Evolutionary conservation across 2,113 vertebrate genomes (phyloP), one percentile per base, ranked within the genome.

Genomic region (Tautogolabrus adspersus): DNA sequence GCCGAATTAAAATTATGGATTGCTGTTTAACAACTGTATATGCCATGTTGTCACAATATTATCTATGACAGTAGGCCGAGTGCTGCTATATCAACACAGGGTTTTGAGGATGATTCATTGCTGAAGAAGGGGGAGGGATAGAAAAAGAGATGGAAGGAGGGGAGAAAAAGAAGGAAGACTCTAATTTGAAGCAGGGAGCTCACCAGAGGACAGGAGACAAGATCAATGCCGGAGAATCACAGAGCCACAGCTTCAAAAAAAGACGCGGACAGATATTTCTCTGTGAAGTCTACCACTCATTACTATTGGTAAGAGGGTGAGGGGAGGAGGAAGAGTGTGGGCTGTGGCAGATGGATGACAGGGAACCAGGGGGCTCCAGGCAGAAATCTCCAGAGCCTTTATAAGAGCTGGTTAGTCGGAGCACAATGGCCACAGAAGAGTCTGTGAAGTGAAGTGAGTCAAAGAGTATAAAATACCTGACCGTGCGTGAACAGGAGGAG

Each of bases 241-340:
- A 89, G 69, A 86, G 79, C 64, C 22, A n/a, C 59, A 26, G 64
- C 83, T 89, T 90, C 78, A 86, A 87, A 87, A 86, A 34, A 34
- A 79, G 49, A 75, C 49, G 75, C 2, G n/a, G 85, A 85, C 71
- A 75, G 83, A 87, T 75, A 86, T 82, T 87, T 83, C 84, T 85
- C 86, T 86, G 87, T 88, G 89, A 92, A 90, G 88, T 91, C 88
- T 82, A 86, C 80, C 72, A 81, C 87, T 92, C 86, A 93, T 92
- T 91, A 92, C 82, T 88, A 87, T 93, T 74, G 84, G 82, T 78
- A 82, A 77, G 82, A 66, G 80, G 76, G 73, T 47, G 82, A 4
- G 22, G 67, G 62, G 57, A 55, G 79, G 79, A 71, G 70, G 75
- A 61, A 47, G 65, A 72, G 81, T 77, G 71, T 76, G 65, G 83